A percentile compares a stretch with the other conserved stretches of the same genome.
Evolutionary conservation across 2,888 invertebrate species (phyloP).

Genomic region (Zelleria hepariella): DNA sequence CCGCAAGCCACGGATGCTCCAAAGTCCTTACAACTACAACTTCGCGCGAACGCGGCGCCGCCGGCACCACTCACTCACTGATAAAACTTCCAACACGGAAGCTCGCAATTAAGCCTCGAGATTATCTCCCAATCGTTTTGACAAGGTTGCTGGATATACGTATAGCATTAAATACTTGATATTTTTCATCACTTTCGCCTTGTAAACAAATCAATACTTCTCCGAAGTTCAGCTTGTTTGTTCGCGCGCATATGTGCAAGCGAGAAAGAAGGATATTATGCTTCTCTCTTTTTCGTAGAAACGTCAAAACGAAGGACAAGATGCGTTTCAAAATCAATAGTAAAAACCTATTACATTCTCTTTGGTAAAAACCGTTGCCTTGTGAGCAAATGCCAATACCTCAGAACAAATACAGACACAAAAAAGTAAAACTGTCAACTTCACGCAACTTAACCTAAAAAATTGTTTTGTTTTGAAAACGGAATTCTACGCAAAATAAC

Average conservation of each 20-base stretch:
- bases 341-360: neutral
- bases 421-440: neutral
- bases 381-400: neutral
- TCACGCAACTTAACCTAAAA: conserved; percentile 16
- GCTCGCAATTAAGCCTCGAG: conserved; percentile 53
- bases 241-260: conserved; percentile 43
- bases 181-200: conserved; percentile 38
- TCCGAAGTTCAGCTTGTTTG: conserved; percentile 39
- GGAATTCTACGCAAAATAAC: neutral
- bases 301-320: neutral
- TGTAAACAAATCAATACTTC: conserved; percentile 70
- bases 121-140: conserved; percentile 59
- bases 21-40: conserved; percentile 45
- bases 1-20: conserved; percentile 50
- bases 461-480: neutral
- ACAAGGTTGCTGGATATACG: conserved; percentile 51
- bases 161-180: conserved; percentile 36
- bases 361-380: neutral
- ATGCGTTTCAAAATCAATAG: neutral
- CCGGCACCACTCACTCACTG: conserved; percentile 54
- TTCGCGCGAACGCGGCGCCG: conserved; percentile 34
- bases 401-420: too few relatives aligned
- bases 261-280: conserved; percentile 10
- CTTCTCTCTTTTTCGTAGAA: conserved; percentile 10
- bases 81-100: conserved; percentile 58